A percentile compares a stretch with the other conserved stretches of the same genome.
Conservation (phyloP, 2,113 vertebrate species). For the Tinamus guttatus region DNA sequence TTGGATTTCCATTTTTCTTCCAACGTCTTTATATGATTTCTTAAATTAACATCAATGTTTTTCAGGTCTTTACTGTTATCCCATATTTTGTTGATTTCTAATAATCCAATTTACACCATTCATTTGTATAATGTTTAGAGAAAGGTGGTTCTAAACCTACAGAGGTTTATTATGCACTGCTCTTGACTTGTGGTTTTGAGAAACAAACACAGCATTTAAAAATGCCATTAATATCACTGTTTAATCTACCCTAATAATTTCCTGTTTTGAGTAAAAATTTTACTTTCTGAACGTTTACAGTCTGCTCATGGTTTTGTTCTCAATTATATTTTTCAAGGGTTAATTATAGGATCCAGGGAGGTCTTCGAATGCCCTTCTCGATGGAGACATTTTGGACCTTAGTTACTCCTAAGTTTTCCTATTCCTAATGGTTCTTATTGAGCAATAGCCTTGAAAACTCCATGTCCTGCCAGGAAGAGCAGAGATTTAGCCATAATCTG, state of each 20-base stretch:
- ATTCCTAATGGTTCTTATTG: fast-evolving
- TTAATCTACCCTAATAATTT: neutral
- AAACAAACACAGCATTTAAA: neutral
- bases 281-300: neutral
- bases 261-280: neutral
- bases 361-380: neutral
- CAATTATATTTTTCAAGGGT: neutral
- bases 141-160: neutral
- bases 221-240: neutral
- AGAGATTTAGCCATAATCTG: neutral
- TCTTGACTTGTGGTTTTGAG: neutral
- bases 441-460: neutral
- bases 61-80: conserved; percentile 50
- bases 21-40: conserved; percentile 20
- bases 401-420: neutral
- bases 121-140: neutral
- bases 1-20: conserved; percentile 45
- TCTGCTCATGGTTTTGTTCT: neutral
- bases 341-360: neutral
- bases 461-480: neutral
- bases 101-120: conserved; percentile 10
- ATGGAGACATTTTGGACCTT: neutral
- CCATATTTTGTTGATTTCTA: conserved; percentile 40
- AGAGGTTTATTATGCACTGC: neutral
- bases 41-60: conserved; percentile 58